Base-by-base conservation (phyloP, 2,113 vertebrate genomes). In the Steatornis caripensis region DNA sequence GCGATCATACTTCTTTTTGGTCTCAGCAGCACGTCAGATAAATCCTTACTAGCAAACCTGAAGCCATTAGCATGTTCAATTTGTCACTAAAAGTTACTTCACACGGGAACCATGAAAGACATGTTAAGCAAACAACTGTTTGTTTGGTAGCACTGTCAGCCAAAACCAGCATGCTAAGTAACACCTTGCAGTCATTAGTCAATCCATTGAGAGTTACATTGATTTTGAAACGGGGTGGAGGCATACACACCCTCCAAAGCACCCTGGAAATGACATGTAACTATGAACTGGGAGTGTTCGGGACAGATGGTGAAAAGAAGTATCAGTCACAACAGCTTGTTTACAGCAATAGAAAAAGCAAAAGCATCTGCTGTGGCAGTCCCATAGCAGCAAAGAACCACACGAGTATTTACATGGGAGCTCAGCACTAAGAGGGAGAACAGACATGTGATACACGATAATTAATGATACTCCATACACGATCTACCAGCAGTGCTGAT, bases 211-310 rank as follows among this genome's bases (percentile, higher is more conserved):
- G 95, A 97, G 87, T 89, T 88, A 84, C 79, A 86, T 46, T 41
- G 87, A 91, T 97, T 97, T 97, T 96, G 97, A 96, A 97, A 97
- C 61, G 93, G 95, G 93, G 97, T 89, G 97, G 96, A 96, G 96
- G 93, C 80, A 95, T 10, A 87, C 96, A 93, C 90, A 96, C 94
- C 94, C 92, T 95, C 41, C 66, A 71, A 94, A 96, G 94, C 95
- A 97, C 82, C 93, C 93, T 96, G 82, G 86, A 95, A 97, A 97
- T 97, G 94, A 97, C 92, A 96, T 84, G 43, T 34, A 90, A 84
- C 8, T 39, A 84, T 89, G 87, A 92, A 89, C 89, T 97, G 95
- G 96, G 96, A 97, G 96, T 87, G 89, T 92, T 95, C 65, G 53
- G 71, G 95, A 95, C 87, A 93, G 55, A 95, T 46, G 91, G 69